Base-by-base conservation (phyloP, 1,140 invertebrate species). In the Neodiprion fabricii region DNA sequence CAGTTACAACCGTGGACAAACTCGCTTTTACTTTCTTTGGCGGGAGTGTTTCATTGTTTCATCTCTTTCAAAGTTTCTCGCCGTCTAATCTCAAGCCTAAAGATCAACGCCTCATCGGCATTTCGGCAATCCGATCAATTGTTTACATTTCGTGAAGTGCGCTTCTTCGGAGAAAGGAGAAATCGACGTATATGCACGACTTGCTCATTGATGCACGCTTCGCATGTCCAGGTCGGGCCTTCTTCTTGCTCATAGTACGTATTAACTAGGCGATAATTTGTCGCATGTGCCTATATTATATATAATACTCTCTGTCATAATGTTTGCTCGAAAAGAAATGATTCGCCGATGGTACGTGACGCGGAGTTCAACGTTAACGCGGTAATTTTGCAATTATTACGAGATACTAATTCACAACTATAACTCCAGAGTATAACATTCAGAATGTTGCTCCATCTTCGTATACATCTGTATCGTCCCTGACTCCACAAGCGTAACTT, bases 91-190 rank as follows among this genome's bases (percentile, higher is more conserved):
- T 17, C 5, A 40, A 40, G 28, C 53, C 11, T 9, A 61, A 61
- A 61, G 53, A 61, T 61, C 53, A 61, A 61, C 53, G 53, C n/a
- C 8, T 61, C 53, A 61, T 61, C 53, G n/a, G n/a, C 53, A 17
- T 7, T 17, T 61, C 53, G 11, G 53, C n/a, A 4, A 17, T 14
- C 53, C 53, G n/a, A 61, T 61, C n/a, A 61, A 61, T 61, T 61
- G 5, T 12, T 14, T 61, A 61, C n/a, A 61, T 61, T 61, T 61
- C n/a, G 53, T 61, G 5, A 17, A 61, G 53, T 61, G n/a, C 53
- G 53, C 11, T 12, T 61, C 53, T 9, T 9, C 11, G 53, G 53
- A 61, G 53, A 61, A 61, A 61, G 53, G 53, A 61, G 53, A 61
- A 61, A 61, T 61, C 53, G 53, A 9, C 9, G 53, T 61, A 40